Evolutionary conservation across 2,797 vertebrate species (phyloP).

Genomic region (Karalla daura): DNA sequence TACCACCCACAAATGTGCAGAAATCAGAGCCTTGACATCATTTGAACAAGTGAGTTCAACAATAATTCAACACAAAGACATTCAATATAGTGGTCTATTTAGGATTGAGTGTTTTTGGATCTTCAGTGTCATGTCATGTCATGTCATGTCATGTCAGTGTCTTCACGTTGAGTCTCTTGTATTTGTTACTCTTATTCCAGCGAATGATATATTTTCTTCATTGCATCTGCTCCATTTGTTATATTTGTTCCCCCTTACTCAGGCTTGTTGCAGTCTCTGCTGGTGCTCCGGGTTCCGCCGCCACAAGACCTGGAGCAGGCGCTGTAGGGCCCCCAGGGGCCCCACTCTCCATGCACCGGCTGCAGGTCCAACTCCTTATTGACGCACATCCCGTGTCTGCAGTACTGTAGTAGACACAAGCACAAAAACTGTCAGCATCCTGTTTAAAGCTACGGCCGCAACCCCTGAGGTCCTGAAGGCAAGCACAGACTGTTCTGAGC

Average conservation of each 20-base stretch:
- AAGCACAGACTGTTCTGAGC: slow-evolving; percentile 41
- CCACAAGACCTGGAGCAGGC: slow-evolving; percentile 95
- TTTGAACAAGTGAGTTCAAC: too few species aligned
- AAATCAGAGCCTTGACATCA: too few species aligned
- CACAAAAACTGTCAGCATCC: slow-evolving; percentile 23
- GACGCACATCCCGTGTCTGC: slow-evolving; percentile 92
- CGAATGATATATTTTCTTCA: too few species aligned
- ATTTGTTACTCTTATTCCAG: too few species aligned
- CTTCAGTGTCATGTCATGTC: too few species aligned
- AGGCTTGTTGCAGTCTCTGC: slow-evolving; percentile 92
- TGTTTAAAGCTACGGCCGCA: slow-evolving; percentile 20
- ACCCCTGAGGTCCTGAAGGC: slow-evolving; percentile 33
- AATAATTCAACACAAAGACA: too few species aligned
- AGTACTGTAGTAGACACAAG: slow-evolving; percentile 85
- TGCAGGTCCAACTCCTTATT: slow-evolving; percentile 90
- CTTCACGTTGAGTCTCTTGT: too few species aligned
- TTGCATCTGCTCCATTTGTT: slow-evolving; percentile 68
- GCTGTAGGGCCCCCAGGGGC: slow-evolving; percentile 93
- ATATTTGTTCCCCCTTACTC: too few species aligned
- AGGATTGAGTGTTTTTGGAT: too few species aligned
- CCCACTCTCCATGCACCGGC: slow-evolving; percentile 94
- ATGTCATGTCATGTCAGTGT: too few species aligned
- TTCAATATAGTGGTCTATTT: too few species aligned
- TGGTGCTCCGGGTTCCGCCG: slow-evolving; percentile 92
- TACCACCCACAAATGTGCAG: too few species aligned